Evolutionary conservation across 2,888 invertebrate species (phyloP).

Genomic region (Campoplex capitator): DNA sequence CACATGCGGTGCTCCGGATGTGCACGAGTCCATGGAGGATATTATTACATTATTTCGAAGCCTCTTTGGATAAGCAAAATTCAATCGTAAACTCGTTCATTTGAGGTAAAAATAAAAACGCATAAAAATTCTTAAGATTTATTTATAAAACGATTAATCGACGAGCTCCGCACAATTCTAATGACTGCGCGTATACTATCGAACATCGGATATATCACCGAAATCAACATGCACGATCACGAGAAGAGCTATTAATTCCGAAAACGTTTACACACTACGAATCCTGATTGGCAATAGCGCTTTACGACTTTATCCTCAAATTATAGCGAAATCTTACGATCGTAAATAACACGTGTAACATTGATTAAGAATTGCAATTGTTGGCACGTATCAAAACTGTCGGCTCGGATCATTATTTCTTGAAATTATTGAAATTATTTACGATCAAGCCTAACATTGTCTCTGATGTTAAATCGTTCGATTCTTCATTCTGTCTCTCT

Average conservation of each 20-base stretch:
- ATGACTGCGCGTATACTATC: background rate
- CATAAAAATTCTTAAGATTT: background rate
- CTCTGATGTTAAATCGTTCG: background rate
- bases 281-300: background rate
- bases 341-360: background rate
- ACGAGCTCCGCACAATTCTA: background rate
- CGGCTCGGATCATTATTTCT: background rate
- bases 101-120: background rate
- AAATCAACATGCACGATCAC: background rate
- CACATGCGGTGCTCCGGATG: background rate
- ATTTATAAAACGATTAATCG: background rate
- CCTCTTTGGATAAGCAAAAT: background rate
- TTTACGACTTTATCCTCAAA: background rate
- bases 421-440: background rate
- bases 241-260: background rate
- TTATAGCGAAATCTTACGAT: background rate
- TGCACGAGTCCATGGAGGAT: slow-evolving; percentile 23
- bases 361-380: background rate
- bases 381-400: background rate
- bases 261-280: background rate
- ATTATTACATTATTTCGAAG: background rate
- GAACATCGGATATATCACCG: background rate
- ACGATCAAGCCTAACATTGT: background rate
- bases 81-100: background rate
- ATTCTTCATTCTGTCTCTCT: too few relatives aligned